Percentiles rank a stretch among this genome's conserved stretches.
Conservation (phyloP, 1,140 invertebrate genomes). For the Drosophila suzukii region DNA sequence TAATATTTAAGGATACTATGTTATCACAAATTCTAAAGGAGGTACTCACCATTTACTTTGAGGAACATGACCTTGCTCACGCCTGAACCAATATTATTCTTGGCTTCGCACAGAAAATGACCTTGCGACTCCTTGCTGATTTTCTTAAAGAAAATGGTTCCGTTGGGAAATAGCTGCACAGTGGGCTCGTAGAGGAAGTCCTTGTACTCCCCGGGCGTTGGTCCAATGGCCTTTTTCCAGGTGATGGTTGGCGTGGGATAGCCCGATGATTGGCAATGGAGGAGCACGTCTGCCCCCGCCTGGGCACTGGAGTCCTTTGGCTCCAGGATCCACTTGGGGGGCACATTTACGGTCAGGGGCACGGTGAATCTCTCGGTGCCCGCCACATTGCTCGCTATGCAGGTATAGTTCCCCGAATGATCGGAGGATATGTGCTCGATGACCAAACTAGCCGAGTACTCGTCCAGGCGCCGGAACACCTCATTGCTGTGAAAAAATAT, state of each 20-base stretch:
- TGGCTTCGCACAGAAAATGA: slow-evolving; percentile 96
- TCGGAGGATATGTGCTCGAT: slow-evolving; percentile 93
- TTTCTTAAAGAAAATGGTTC: slow-evolving; percentile 91
- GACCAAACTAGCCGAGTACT: slow-evolving; percentile 94
- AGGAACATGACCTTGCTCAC: slow-evolving; percentile 94
- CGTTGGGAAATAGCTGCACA: slow-evolving; percentile 91
- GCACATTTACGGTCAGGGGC: slow-evolving; percentile 93
- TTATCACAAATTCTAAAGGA: not conserved
- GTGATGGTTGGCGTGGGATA: slow-evolving; percentile 94
- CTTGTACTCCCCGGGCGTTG: slow-evolving; percentile 93
- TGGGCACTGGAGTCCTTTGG: slow-evolving; percentile 94
- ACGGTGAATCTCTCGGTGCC: slow-evolving; percentile 91
- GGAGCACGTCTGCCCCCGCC: slow-evolving; percentile 91
- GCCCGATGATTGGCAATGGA: slow-evolving; percentile 96
- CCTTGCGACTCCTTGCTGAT: slow-evolving; percentile 94
- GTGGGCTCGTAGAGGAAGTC: slow-evolving; percentile 91
- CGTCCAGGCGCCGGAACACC: slow-evolving; percentile 89
- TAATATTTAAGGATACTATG: too few species aligned
- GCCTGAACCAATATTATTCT: slow-evolving; percentile 95
- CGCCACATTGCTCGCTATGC: slow-evolving; percentile 93
- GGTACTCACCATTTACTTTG: slow-evolving; percentile 91
- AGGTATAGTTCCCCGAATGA: slow-evolving; percentile 95
- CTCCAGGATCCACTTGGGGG: slow-evolving; percentile 95
- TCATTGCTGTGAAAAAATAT: slow-evolving; percentile 59
- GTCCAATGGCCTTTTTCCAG: slow-evolving; percentile 94